Conservation (phyloP, 2,888 invertebrate species). For the Carpatolechia fugitivella region DNA sequence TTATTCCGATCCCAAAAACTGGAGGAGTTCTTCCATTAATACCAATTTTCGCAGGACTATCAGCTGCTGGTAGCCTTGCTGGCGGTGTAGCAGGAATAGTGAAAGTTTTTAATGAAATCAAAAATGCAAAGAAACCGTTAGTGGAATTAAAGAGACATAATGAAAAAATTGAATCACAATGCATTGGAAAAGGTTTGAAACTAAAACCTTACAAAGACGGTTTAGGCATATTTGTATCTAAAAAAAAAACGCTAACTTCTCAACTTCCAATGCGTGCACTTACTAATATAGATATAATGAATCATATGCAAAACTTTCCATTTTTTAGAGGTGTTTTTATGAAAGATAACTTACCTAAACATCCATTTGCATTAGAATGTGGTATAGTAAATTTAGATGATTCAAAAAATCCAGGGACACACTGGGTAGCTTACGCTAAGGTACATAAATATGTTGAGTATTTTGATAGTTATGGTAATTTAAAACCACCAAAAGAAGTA, state of each 20-base stretch:
- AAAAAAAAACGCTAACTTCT: constrained; percentile 32
- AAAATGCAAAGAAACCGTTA: constrained; percentile 27
- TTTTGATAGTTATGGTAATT: constrained; percentile 47
- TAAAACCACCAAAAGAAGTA: constrained; percentile 35
- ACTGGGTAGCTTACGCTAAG: constrained; percentile 47
- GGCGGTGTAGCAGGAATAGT: constrained; percentile 42
- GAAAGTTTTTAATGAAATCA: constrained; percentile 35
- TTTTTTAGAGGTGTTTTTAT: constrained; percentile 26
- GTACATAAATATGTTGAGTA: constrained; percentile 32
- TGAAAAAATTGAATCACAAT: constrained; percentile 44
- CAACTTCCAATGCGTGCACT: constrained; percentile 10
- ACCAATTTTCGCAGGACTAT: constrained; percentile 41
- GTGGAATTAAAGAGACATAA: background rate
- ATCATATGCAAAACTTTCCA: constrained; percentile 18
- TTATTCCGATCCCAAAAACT: constrained; percentile 38
- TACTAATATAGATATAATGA: constrained; percentile 9
- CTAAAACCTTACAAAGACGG: constrained; percentile 35
- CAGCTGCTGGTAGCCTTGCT: constrained; percentile 38
- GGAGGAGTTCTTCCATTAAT: constrained; percentile 41
- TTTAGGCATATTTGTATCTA: constrained; percentile 12
- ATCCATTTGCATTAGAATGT: constrained; percentile 12
- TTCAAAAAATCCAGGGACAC: constrained; percentile 33
- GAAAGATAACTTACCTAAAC: constrained; percentile 29
- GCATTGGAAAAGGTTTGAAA: constrained; percentile 40
- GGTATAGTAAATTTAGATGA: constrained; percentile 23